Conservation (phyloP, 2,113 vertebrate genomes). For the Elachura formosa region DNA sequence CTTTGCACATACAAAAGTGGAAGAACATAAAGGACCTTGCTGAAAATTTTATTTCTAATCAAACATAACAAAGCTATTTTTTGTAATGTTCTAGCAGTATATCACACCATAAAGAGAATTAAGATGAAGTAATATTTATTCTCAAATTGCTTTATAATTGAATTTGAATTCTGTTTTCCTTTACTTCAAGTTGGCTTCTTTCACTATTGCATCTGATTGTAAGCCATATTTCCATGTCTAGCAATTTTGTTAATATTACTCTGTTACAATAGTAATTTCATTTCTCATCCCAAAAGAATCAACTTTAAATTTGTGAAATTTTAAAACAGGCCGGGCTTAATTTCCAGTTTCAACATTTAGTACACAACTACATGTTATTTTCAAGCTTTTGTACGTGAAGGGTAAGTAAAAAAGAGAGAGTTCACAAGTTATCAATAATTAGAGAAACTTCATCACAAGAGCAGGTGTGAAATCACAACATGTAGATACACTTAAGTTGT, state of each 20-base stretch:
- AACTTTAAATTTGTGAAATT: background rate
- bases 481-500: background rate
- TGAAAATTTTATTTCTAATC: background rate
- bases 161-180: background rate
- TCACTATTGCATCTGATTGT: background rate
- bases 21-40: background rate
- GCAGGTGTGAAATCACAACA: background rate
- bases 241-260: background rate
- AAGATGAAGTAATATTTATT: background rate
- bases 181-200: background rate
- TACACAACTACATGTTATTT: background rate
- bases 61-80: background rate
- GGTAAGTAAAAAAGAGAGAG: background rate
- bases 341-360: background rate
- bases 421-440: background rate
- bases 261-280: background rate
- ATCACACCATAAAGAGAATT: background rate
- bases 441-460: background rate
- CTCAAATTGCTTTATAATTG: background rate
- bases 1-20: background rate
- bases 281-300: background rate
- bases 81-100: background rate
- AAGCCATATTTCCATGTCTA: background rate
- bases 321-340: background rate
- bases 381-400: background rate